Conservation (phyloP, 2,888 invertebrate genomes). For the Seira sanloemensis region DNA sequence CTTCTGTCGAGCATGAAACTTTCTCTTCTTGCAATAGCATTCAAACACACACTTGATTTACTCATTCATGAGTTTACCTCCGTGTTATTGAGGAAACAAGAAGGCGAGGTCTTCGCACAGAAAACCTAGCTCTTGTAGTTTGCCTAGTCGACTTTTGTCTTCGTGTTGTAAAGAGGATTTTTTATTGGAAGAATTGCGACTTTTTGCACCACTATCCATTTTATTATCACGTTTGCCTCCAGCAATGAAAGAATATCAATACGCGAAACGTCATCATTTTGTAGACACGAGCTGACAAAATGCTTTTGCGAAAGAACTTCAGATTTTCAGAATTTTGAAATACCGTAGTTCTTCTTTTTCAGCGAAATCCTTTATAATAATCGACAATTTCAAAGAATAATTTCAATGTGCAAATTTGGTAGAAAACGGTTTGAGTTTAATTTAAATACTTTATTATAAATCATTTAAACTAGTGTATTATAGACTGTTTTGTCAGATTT, state of each 20-base stretch:
- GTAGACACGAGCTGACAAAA: neutral
- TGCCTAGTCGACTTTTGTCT: neutral
- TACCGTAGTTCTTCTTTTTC: neutral
- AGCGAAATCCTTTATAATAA: too few species aligned
- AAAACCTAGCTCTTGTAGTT: neutral
- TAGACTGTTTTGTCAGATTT: too few species aligned
- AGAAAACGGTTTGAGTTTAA: too few species aligned
- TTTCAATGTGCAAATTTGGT: too few species aligned
- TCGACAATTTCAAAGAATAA: too few species aligned
- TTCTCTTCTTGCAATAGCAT: neutral
- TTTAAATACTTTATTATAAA: too few species aligned
- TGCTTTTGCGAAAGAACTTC: neutral
- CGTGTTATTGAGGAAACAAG: too few species aligned
- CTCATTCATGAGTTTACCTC: neutral
- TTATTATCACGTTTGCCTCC: conserved; percentile 55
- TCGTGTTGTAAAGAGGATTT: neutral
- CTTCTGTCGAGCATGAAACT: neutral
- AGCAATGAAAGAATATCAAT: conserved; percentile 37
- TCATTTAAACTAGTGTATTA: too few species aligned
- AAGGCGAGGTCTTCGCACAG: conserved; percentile 12
- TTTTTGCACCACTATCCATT: conserved; percentile 43
- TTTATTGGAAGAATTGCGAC: neutral
- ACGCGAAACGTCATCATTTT: neutral
- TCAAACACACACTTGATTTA: neutral
- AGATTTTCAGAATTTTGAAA: neutral